phyloP scores from a whole-genome alignment of 1,140 invertebrate genomes.

The Bombyx mandarina region DNA sequence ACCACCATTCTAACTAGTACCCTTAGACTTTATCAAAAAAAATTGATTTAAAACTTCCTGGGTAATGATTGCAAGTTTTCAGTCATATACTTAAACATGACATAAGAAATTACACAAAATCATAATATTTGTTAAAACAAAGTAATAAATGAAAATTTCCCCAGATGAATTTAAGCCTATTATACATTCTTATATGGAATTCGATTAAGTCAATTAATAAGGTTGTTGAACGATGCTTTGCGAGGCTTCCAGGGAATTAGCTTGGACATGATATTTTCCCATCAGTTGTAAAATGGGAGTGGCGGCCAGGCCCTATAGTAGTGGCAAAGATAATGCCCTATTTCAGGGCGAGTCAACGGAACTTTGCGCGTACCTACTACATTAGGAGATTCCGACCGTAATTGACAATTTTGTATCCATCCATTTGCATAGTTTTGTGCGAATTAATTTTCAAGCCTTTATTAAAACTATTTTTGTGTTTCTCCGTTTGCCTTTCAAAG shows the following conservation, averaged over 20 bases:
- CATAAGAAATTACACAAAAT: no score
- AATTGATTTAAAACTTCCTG: no score
- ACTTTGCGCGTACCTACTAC: constrained; percentile 8
- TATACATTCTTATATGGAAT: constrained; percentile 7
- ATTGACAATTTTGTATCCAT: constrained; percentile 12
- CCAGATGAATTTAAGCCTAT: neutral
- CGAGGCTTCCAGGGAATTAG: constrained; percentile 14
- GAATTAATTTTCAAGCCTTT: neutral
- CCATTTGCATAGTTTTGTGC: constrained; percentile 11
- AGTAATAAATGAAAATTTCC: no score
- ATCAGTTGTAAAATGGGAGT: constrained; percentile 24
- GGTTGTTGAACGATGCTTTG: constrained; percentile 15
- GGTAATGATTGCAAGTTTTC: no score
- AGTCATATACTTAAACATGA: no score
- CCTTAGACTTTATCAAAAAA: no score
- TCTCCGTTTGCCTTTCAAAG: no score
- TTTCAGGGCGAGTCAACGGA: constrained; percentile 17
- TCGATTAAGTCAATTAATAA: constrained; percentile 4
- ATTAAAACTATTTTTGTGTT: no score
- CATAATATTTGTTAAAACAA: no score
- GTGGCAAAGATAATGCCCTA: constrained; percentile 15
- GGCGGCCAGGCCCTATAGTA: constrained; percentile 14
- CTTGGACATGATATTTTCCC: constrained; percentile 22
- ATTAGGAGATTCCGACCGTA: constrained; percentile 11
- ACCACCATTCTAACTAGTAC: no score